phyloP scores from a whole-genome alignment of 2,113 vertebrate species.

The Columba janthina region DNA sequence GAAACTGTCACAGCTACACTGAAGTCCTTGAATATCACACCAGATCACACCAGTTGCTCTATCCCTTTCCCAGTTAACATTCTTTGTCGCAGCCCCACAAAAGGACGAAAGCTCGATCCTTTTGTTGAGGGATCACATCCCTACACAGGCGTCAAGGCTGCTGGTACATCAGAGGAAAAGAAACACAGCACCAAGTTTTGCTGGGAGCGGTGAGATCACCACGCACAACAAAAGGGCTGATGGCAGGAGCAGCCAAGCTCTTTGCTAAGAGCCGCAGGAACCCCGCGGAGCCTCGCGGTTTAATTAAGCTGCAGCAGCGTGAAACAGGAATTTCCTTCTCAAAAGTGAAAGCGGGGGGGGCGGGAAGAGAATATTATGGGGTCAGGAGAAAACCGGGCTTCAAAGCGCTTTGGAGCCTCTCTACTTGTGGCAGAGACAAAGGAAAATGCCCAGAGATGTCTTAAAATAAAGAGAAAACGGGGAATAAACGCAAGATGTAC shows the following conservation, averaged over 20 bases:
- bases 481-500: neutral
- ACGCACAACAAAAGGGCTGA: neutral
- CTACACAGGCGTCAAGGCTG: accelerated
- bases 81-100: neutral
- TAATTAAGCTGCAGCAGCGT: neutral
- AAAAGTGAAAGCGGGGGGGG: neutral
- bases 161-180: neutral
- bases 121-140: neutral
- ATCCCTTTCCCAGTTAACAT: neutral
- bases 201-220: neutral
- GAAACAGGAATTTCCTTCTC: neutral
- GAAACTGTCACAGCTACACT: neutral
- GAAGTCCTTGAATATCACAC: neutral
- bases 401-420: neutral
- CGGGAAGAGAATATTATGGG: neutral
- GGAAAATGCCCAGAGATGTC: neutral
- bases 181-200: neutral
- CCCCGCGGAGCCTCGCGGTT: neutral
- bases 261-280: neutral
- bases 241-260: neutral
- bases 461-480: neutral
- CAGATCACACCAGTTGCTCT: neutral
- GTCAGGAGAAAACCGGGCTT: neutral
- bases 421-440: neutral
- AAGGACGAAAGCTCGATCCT: neutral